Percentiles rank a stretch among this genome's conserved stretches.
These are phyloP conservation scores for Hyposmocoma kahamanoa DNA, from an alignment of 1,140 invertebrate genomes.

Conservation along the genomic window DNA sequence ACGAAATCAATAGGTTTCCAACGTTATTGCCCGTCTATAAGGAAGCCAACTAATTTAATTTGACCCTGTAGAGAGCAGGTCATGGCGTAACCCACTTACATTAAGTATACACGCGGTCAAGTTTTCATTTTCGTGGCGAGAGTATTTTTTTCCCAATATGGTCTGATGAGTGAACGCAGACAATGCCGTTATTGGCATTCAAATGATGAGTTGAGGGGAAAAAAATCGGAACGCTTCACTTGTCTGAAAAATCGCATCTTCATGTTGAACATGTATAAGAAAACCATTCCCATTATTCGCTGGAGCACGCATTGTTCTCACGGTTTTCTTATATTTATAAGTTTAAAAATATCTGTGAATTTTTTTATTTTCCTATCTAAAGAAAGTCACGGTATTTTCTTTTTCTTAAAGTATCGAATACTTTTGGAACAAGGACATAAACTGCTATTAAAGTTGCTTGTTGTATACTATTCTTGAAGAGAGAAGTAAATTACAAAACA, in stretches of 20 bases:
- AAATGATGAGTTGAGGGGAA: slow-evolving; percentile 35
- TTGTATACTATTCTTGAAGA: no score
- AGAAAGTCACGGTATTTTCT: no score
- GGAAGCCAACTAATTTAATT: slow-evolving; percentile 1
- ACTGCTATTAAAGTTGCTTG: no score
- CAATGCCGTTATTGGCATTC: slow-evolving; percentile 43
- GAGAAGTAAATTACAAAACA: no score
- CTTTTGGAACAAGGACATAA: no score
- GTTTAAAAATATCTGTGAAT: no score
- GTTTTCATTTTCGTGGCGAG: slow-evolving; percentile 37
- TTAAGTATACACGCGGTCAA: slow-evolving; percentile 24
- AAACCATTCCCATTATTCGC: no score
- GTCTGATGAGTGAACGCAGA: slow-evolving; percentile 30
- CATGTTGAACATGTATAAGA: slow-evolving; percentile 21
- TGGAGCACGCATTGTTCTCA: no score
- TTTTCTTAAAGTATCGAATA: no score
- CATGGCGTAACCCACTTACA: slow-evolving; percentile 28
- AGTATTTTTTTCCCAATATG: slow-evolving; percentile 39
- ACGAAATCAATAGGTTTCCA: neutral
- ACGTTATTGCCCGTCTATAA: neutral
- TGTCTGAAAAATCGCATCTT: slow-evolving; percentile 29
- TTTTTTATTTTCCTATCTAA: no score
- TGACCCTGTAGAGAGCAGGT: slow-evolving; percentile 17
- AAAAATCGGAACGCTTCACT: slow-evolving; percentile 37
- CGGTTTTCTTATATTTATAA: no score